Evolutionary conservation across 2,797 vertebrate genomes (phyloP), one percentile per base, ranked within the genome.

Genomic region (Pseudopleuronectes americanus): DNA sequence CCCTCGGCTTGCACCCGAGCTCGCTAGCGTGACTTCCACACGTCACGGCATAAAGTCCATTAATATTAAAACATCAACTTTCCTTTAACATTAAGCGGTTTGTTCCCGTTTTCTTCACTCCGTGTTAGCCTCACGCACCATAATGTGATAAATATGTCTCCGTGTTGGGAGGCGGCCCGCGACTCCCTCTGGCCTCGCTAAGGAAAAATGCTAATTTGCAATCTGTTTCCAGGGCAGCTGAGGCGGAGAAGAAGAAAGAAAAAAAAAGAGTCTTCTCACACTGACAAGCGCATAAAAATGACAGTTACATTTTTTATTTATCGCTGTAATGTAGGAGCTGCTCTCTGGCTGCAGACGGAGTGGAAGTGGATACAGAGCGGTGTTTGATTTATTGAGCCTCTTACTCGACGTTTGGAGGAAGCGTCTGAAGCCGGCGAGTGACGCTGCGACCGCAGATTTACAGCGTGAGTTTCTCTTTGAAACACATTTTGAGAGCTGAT

Each of bases 51-150:
- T 66, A 66, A 84, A 81, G 81, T 66, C 76, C 65, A 81, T 87
- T 77, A 83, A 87, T 85, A 88, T 83, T 85, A 83, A 83, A 87
- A 85, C 65, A 58, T 28, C 0, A 8, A 55, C 36, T 70, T 76
- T 81, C 66, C 33, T 68, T 56, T 68, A 45, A 66, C 61, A 64
- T 68, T 71, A 17, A 45, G 62, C 28, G 38, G 38, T 73, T 77
- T 77, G 45, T 67, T 79, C 54, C 51, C 47, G 4, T 53, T 43
- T 74, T 26, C 14, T 71, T 57, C 22, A 33, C 16, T 65, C 64
- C 66, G 23, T 62, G 71, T 74, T 52, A 54, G 57, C 33, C 47
- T 71, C 54, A 38, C 60, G 53, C 49, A 9, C 23, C 54, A 24
- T 64, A 65, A 74, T 62, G 65, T 56, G 52, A 70, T 47, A 57